phyloP scores from a whole-genome alignment of 1,140 invertebrate genomes.

The Drosophila pseudoananassae region DNA sequence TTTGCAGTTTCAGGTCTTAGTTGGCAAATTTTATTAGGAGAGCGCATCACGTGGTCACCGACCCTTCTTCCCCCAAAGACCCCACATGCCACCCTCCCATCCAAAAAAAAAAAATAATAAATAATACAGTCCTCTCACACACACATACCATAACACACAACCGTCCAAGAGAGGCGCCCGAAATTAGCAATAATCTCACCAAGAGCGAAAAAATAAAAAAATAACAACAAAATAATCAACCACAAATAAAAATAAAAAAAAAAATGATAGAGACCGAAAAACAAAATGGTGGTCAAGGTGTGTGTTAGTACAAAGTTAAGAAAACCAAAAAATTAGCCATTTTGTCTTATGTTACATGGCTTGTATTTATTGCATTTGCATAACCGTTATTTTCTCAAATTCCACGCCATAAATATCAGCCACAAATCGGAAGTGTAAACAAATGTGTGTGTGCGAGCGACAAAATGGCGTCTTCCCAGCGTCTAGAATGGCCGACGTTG shows the following conservation, averaged over 20 bases:
- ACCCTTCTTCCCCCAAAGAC: conserved; percentile 3
- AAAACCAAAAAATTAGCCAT: conserved; percentile 24
- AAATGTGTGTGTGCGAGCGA: conserved; percentile 7
- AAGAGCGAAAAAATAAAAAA: conserved; percentile 41
- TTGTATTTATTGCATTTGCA: conserved; percentile 27
- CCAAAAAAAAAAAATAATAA: background rate
- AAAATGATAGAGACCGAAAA: conserved; percentile 29
- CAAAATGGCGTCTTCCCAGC: conserved; percentile 42
- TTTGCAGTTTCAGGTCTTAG: background rate
- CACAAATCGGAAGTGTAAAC: conserved; percentile 21
- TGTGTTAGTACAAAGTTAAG: conserved; percentile 30
- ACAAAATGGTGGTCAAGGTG: conserved; percentile 77
- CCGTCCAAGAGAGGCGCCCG: conserved; percentile 46
- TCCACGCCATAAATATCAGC: conserved; percentile 12
- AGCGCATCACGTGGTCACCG: conserved; percentile 47
- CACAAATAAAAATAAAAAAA: conserved; percentile 33
- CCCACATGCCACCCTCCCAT: background rate
- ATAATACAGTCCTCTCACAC: conserved; percentile 12
- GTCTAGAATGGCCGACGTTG: conserved; percentile 5
- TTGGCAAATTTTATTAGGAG: conserved; percentile 14
- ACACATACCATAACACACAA: conserved; percentile 12
- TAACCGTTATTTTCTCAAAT: conserved; percentile 17
- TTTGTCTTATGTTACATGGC: conserved; percentile 17
- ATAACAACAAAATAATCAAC: conserved; percentile 37
- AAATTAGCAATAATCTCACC: conserved; percentile 63